A percentile compares a stretch with the other conserved stretches of the same genome.
These are phyloP conservation scores for Apogon hyalosoma DNA, from an alignment of 2,797 vertebrate species.

Conservation along the genomic window DNA sequence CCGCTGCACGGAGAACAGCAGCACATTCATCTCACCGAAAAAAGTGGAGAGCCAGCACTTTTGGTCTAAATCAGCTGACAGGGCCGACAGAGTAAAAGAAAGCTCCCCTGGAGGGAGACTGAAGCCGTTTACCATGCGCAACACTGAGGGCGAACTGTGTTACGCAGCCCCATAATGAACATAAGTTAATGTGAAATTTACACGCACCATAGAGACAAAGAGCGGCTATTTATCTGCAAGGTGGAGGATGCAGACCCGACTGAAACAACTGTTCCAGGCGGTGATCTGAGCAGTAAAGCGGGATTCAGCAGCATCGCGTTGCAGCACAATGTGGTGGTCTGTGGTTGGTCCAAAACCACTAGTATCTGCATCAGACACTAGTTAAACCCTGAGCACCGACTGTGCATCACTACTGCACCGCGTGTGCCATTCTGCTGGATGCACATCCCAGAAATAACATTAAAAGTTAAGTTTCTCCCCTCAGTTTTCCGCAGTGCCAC, in stretches of 20 bases:
- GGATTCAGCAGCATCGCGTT: constrained; percentile 40
- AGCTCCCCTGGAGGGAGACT: constrained; percentile 1
- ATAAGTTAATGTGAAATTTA: constrained; percentile 10
- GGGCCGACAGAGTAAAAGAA: constrained; percentile 47
- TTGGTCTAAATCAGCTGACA: constrained; percentile 72
- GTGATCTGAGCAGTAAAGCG: constrained; percentile 3
- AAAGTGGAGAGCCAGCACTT: constrained; percentile 78
- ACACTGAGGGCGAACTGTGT: not conserved
- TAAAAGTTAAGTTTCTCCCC: not conserved
- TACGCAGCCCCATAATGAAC: not conserved
- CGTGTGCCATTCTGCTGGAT: not conserved
- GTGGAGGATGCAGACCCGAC: not conserved
- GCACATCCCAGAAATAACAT: not conserved
- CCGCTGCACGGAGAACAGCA: constrained; percentile 48
- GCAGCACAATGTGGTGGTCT: constrained; percentile 57
- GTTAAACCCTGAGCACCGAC: not conserved
- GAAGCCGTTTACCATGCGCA: constrained; percentile 31
- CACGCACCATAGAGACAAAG: not conserved
- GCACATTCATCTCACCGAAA: constrained; percentile 49
- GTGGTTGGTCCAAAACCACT: not conserved
- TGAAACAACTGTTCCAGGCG: constrained; percentile 11
- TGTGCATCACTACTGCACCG: not conserved
- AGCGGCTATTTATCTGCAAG: not conserved
- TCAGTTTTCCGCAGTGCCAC: constrained; percentile 31
- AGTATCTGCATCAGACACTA: constrained; percentile 8